Percentiles rank a stretch among this genome's conserved stretches.
These are phyloP conservation scores for Perca flavescens DNA, from an alignment of 2,113 vertebrate genomes.

Conservation along the genomic window DNA sequence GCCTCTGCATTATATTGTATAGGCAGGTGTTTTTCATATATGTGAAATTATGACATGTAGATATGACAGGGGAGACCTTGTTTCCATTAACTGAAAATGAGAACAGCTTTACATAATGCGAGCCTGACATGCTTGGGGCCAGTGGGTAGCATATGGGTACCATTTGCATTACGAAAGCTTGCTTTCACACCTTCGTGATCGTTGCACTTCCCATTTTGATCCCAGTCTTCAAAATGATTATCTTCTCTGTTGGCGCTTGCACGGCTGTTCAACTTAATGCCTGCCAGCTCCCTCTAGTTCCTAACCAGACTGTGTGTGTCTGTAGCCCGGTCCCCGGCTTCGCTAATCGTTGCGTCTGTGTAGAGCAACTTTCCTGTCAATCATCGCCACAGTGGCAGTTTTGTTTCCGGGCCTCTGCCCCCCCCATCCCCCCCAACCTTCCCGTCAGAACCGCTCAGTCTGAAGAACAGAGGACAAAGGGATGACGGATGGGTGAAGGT, in stretches of 20 bases:
- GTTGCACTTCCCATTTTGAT: conserved; percentile 31
- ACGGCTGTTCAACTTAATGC: conserved; percentile 12
- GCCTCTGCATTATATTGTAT: conserved; percentile 44
- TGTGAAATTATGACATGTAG: conserved; percentile 44
- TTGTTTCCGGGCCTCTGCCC: conserved; percentile 72
- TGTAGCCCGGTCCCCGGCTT: conserved; percentile 21
- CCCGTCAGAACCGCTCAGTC: conserved; percentile 72
- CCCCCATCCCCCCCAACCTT: conserved; percentile 57
- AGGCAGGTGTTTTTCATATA: conserved; percentile 31
- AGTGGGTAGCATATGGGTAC: conserved; percentile 29
- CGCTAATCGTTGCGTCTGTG: conserved; percentile 59
- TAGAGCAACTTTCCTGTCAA: conserved; percentile 75
- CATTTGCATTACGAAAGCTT: conserved; percentile 25
- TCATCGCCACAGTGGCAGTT: conserved; percentile 80
- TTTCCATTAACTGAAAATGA: conserved; percentile 67
- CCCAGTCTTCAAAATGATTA: conserved; percentile 1
- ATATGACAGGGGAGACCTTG: conserved; percentile 70
- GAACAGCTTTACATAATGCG: conserved; percentile 59
- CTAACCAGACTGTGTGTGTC: conserved; percentile 47
- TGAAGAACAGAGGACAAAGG: conserved; percentile 85
- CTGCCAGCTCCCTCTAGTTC: conserved; percentile 13
- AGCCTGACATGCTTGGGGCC: conserved; percentile 29
- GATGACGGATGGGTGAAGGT: conserved; percentile 77
- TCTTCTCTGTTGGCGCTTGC: neutral
- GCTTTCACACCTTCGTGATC: conserved; percentile 31